phyloP scores from a whole-genome alignment of 2,888 invertebrate genomes.

The Metopia argyrocephala region DNA sequence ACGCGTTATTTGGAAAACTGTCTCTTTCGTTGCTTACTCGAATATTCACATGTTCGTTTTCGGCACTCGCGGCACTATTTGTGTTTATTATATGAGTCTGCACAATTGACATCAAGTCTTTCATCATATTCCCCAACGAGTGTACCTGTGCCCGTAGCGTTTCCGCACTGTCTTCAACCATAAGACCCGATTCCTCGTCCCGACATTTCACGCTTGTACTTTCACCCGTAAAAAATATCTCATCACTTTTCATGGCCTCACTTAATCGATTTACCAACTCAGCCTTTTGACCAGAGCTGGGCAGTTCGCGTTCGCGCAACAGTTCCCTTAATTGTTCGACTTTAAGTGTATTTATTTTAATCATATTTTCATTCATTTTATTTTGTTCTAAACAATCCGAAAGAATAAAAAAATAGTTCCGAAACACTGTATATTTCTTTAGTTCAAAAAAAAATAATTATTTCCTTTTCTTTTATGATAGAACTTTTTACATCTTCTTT shows the following conservation, averaged over 20 bases:
- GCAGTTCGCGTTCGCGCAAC: constrained; percentile 10
- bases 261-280: constrained; percentile 18
- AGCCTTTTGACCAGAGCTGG: constrained; percentile 6
- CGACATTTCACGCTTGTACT: no score
- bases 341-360: constrained; percentile 19
- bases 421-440: no score
- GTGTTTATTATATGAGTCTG: constrained; percentile 11
- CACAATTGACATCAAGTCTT: constrained; percentile 34
- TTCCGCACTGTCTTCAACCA: background rate
- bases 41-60: background rate
- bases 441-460: no score
- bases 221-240: no score
- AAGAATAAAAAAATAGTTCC: no score
- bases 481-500: no score
- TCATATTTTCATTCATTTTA: no score
- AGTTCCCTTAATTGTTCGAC: constrained; percentile 13
- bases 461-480: no score
- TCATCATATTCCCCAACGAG: constrained; percentile 26
- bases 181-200: no score
- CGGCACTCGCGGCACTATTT: background rate
- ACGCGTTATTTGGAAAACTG: background rate
- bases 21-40: no score
- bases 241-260: constrained; percentile 1
- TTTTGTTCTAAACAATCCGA: no score
- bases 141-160: constrained; percentile 1